Base-by-base conservation (phyloP, 2,113 vertebrate genomes). In the Strix uralensis region DNA sequence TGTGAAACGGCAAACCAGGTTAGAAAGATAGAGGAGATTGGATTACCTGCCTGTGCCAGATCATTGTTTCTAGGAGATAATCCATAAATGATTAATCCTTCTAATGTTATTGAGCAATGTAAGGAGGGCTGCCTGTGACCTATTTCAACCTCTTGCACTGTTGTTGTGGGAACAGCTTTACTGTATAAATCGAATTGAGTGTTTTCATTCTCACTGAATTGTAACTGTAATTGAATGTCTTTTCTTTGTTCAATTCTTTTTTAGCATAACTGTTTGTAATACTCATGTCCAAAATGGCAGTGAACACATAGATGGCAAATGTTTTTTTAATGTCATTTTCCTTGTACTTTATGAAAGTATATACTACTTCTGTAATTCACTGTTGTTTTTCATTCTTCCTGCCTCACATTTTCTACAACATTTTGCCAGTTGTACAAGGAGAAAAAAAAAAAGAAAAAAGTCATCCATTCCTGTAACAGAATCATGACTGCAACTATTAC, bases 31-130 rank as follows among this genome's bases (percentile, higher is more conserved):
- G 83, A 94, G 97, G 90, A 96, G 98, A 99, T 98, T 97, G 97
- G 78, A 98, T 99, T 99, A 99, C 99, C 97, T 98, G 98, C 98
- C 98, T 98, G 97, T 91, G 91, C 96, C 92, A 98, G 98, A 99
- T 99, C 98, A 99, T 98, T 98, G 98, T 98, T 98, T 98, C 98
- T 98, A 98, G 98, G 98, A 97, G 98, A 97, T 97, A 98, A 98
- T 94, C 96, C 96, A 98, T 99, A 97, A 98, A 99, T 99, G 98
- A 99, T 99, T 99, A 98, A 99, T 98, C 97, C 97, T 98, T 97
- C 98, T 96, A 94, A 98, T 98, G 98, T 98, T 97, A 98, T 97
- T 97, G 91, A 97, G 97, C 97, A 97, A 97, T 58, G 93, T 95
- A 97, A 97, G 96, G 97, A 97, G 66, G 90, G 88, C 83, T 42